Percentiles rank a stretch among this genome's conserved stretches.
phyloP scores from a whole-genome alignment of 1,140 invertebrate species.

The Atta texana region DNA sequence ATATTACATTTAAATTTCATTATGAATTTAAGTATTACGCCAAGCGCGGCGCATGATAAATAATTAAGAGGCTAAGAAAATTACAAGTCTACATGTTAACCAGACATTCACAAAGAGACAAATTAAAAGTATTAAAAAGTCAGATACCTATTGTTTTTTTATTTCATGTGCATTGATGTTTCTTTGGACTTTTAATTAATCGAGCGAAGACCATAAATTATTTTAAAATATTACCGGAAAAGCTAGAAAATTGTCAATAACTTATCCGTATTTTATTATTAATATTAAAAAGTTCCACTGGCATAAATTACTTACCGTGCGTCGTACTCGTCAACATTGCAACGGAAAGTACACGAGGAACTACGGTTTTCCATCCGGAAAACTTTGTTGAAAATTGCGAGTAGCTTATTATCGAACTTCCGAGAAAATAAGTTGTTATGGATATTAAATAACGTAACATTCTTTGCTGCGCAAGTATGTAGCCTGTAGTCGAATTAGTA shows the following conservation, averaged over 20 bases:
- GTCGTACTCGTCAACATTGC: constrained; percentile 50
- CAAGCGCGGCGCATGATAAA: neutral
- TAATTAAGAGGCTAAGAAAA: neutral
- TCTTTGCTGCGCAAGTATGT: constrained; percentile 11
- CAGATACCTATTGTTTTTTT: neutral
- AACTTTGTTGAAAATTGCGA: constrained; percentile 54
- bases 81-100: neutral
- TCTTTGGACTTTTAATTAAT: constrained; percentile 18
- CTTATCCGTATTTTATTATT: constrained; percentile 47
- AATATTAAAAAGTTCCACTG: constrained; percentile 56
- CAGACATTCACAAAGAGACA: neutral
- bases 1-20: constrained; percentile 43
- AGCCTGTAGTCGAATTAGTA: constrained; percentile 33
- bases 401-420: constrained; percentile 58
- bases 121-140: neutral
- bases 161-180: neutral
- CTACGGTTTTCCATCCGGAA: constrained; percentile 37
- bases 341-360: constrained; percentile 21
- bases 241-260: constrained; percentile 46
- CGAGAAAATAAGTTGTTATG: constrained; percentile 43
- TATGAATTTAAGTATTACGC: constrained; percentile 17
- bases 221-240: constrained; percentile 1
- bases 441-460: constrained; percentile 62
- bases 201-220: neutral
- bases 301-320: constrained; percentile 53